Conservation (phyloP, 1,140 invertebrate genomes). For the Caenorhabditis inopinata region DNA sequence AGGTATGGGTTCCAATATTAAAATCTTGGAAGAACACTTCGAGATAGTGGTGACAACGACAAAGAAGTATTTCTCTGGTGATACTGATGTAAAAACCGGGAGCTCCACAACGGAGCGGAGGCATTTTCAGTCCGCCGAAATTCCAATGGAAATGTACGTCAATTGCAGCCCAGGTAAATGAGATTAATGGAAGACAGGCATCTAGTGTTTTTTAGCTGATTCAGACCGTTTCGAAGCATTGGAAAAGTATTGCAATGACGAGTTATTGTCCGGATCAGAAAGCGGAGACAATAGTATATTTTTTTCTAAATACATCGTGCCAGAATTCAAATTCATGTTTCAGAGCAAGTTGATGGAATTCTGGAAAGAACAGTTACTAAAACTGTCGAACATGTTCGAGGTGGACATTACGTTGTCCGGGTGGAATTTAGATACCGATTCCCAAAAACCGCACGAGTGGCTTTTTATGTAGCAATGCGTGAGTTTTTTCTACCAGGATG, state of each 20-base stretch:
- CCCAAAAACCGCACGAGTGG: background rate
- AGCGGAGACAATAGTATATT: too few relatives aligned
- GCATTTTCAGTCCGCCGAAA: background rate
- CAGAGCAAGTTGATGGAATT: background rate
- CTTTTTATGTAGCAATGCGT: background rate
- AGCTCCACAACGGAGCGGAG: background rate
- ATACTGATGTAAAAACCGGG: background rate
- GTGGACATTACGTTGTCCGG: background rate
- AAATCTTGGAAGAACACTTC: too few relatives aligned
- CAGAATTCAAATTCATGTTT: background rate
- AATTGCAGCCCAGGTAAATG: background rate
- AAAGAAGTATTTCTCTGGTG: background rate
- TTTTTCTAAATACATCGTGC: too few relatives aligned
- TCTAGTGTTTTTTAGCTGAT: background rate
- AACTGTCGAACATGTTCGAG: background rate
- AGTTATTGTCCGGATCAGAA: background rate
- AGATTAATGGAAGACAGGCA: background rate
- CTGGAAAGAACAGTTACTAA: background rate
- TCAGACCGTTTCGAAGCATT: background rate
- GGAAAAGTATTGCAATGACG: background rate
- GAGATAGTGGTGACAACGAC: too few relatives aligned
- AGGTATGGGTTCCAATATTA: too few relatives aligned
- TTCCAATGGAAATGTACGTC: background rate
- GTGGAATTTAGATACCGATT: background rate
- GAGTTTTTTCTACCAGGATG: background rate